Evolutionary conservation across 2,113 vertebrate genomes (phyloP).

Genomic region (Phaethornis superciliosus): DNA sequence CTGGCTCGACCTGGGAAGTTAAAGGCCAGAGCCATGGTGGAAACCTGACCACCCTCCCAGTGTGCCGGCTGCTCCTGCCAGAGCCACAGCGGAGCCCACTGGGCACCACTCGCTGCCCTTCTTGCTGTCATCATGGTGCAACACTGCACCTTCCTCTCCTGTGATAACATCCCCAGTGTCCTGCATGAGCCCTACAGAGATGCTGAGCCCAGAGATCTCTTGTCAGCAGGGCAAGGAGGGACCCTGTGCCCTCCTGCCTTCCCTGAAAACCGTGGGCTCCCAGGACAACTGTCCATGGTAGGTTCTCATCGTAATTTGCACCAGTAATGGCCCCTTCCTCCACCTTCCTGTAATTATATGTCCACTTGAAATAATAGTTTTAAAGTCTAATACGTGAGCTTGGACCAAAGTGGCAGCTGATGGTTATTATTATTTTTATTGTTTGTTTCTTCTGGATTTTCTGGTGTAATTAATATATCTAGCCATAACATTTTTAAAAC

Average conservation of each 20-base stretch:
- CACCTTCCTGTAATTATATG: background rate
- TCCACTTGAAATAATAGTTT: background rate
- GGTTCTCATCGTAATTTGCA: background rate
- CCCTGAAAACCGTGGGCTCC: fast-evolving
- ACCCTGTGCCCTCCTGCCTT: background rate
- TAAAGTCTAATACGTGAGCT: background rate
- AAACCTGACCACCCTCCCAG: background rate
- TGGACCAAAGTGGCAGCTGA: background rate
- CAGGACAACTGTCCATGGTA: background rate
- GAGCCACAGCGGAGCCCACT: background rate
- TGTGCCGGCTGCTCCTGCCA: background rate
- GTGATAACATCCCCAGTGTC: fast-evolving
- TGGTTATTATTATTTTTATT: slow-evolving; percentile 41
- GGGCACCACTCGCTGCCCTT: fast-evolving
- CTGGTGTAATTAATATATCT: slow-evolving; percentile 61
- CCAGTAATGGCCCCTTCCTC: background rate
- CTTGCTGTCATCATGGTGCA: fast-evolving
- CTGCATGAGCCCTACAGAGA: background rate
- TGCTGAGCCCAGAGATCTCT: background rate
- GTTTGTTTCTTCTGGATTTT: slow-evolving; percentile 50
- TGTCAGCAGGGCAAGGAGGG: background rate
- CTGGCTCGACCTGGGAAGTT: background rate
- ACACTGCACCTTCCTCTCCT: fast-evolving
- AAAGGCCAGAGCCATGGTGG: background rate
- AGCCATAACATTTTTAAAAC: slow-evolving; percentile 63